Base-by-base conservation (phyloP, 2,888 invertebrate genomes). In the Archaeoteleia sp. region DNA sequence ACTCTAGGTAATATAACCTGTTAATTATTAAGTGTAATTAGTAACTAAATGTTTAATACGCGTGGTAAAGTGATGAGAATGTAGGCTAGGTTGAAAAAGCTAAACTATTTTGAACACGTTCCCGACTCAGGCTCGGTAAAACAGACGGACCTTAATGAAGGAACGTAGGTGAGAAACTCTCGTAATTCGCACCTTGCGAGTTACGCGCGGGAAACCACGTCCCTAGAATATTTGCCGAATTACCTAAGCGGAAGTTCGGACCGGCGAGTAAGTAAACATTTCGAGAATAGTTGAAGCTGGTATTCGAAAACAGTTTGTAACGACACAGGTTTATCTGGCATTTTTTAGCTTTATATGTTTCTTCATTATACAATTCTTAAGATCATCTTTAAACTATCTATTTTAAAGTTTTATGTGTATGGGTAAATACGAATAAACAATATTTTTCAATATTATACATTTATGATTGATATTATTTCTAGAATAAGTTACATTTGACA, bases 211-310 rank as follows among this genome's bases (percentile, higher is more conserved):
- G 66, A 46, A 70, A 67, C 65, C 65, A 62, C 67, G 67, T 71
- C 73, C 71, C 73, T 61, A 60, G 76, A 74, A 74, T 77, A 78
- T 81, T 79, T 77, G 75, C 74, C 70, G 77, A 78, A 78, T 78
- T 78, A 78, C 74, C 72, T 68, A 69, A 68, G 68, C 72, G 72
- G 73, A 80, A 79, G 76, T 79, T 81, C 73, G 72, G 75, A 73
- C 74, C 76, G 73, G 73, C 74, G 76, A 74, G 72, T 74, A 70
- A 72, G 74, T 76, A 76, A 77, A 72, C 77, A 74, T 78, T 78
- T 77, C 54, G 53, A 54, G 65, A 61, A 69, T 61, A 65, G 53
- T 65, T 71, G 57, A 57, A 62, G 45, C 35, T 35, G 46, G 42
- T 54, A 69, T 61, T 53, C 40, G 55, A 67, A 65, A 67, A 66